Conservation (phyloP, 1,140 invertebrate genomes). For the Steinernema feltiae region DNA sequence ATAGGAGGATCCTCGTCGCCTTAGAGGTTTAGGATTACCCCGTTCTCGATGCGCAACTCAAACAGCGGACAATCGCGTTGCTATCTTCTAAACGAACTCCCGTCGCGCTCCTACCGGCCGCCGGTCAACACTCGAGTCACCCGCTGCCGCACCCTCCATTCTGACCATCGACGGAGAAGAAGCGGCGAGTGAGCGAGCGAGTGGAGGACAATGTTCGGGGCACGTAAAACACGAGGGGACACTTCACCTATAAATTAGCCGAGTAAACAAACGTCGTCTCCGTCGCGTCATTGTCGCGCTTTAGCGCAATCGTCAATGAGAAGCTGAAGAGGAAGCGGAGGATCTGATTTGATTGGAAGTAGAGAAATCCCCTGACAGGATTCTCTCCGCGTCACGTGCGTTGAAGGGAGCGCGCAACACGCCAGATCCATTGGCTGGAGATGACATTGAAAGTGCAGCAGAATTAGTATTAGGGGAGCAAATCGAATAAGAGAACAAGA, state of each 20-base stretch:
- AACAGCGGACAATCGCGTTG: neutral
- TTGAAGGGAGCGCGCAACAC: too few species aligned
- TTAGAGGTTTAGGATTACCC: neutral
- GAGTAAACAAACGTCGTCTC: neutral
- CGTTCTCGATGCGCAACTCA: neutral
- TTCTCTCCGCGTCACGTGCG: too few species aligned
- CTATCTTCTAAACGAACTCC: too few species aligned
- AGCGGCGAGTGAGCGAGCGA: neutral
- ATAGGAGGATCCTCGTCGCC: neutral
- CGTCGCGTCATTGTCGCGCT: neutral
- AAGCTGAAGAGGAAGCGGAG: neutral
- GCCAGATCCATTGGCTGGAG: too few species aligned
- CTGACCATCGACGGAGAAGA: neutral
- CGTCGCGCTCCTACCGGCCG: too few species aligned
- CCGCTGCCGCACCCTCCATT: neutral
- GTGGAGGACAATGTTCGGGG: neutral
- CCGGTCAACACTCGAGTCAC: neutral
- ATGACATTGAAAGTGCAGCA: too few species aligned
- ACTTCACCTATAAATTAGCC: conserved; percentile 11
- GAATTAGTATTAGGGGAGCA: too few species aligned
- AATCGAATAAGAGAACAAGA: too few species aligned
- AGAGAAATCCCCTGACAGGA: neutral
- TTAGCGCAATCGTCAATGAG: neutral
- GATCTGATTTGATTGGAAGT: neutral
- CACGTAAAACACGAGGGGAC: conserved; percentile 2